phyloP scores from a whole-genome alignment of 2,888 invertebrate species.

The Atethmia centrago region DNA sequence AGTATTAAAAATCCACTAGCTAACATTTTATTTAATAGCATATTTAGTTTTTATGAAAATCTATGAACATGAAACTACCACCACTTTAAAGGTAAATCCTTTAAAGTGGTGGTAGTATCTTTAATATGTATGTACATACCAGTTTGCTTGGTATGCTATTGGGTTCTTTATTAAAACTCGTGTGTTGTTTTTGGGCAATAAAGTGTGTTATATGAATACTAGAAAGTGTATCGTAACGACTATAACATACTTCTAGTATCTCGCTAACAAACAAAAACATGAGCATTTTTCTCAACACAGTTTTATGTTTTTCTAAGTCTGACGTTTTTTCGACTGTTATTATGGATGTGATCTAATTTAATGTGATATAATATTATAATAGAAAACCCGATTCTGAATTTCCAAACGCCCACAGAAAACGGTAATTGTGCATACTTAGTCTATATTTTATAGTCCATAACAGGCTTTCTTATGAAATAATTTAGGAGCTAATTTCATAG shows the following conservation, averaged over 20 bases:
- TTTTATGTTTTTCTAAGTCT: background rate
- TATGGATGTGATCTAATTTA: no score
- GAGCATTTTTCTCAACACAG: background rate
- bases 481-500: background rate
- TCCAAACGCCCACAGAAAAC: background rate
- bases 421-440: background rate
- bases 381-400: background rate
- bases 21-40: constrained; percentile 41
- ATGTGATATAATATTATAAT: background rate
- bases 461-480: background rate
- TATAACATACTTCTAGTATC: background rate
- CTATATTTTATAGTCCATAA: background rate
- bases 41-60: constrained; percentile 52
- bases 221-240: background rate
- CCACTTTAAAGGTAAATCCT: no score
- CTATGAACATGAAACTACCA: constrained; percentile 3
- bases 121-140: background rate
- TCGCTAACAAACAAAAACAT: constrained; percentile 6
- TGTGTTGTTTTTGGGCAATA: background rate
- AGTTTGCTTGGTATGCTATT: background rate
- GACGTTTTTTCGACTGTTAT: no score
- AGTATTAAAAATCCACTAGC: constrained; percentile 49
- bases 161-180: background rate
- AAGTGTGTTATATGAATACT: background rate
- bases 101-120: background rate